Conservation (phyloP, 1,140 invertebrate genomes). For the Muscidifurax raptorellus region DNA sequence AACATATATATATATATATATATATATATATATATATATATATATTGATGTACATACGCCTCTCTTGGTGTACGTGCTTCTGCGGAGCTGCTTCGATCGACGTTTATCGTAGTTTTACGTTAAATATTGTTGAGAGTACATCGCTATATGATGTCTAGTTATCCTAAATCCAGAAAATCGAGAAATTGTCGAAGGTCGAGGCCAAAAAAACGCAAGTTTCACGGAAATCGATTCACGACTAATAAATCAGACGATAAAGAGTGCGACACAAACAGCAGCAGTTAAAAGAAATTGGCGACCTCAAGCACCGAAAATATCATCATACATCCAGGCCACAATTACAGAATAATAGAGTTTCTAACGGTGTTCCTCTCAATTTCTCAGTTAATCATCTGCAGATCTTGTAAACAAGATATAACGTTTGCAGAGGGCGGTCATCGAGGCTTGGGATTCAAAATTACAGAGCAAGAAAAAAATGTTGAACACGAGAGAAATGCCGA, state of each 20-base stretch:
- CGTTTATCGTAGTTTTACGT: no score
- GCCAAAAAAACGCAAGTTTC: no score
- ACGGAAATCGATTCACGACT: no score
- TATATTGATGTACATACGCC: no score
- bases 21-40: no score
- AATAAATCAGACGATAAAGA: background rate
- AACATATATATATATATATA: no score
- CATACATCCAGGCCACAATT: constrained; percentile 48
- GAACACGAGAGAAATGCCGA: constrained; percentile 10
- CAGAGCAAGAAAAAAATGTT: constrained; percentile 30
- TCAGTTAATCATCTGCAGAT: constrained; percentile 50
- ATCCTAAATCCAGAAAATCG: no score
- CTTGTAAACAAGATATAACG: constrained; percentile 44
- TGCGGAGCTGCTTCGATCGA: no score
- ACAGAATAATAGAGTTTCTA: constrained; percentile 53
- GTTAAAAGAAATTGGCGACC: constrained; percentile 45
- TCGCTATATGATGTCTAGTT: no score
- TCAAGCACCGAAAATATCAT: constrained; percentile 37
- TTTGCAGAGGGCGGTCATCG: constrained; percentile 49
- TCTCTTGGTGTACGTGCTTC: no score
- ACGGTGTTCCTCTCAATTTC: constrained; percentile 46
- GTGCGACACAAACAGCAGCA: constrained; percentile 3
- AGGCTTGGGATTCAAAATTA: constrained; percentile 54
- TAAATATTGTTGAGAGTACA: no score
- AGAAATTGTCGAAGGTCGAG: no score